These are phyloP conservation scores for Tortrix viridana DNA, from an alignment of 2,888 invertebrate species.

Conservation along the genomic window DNA sequence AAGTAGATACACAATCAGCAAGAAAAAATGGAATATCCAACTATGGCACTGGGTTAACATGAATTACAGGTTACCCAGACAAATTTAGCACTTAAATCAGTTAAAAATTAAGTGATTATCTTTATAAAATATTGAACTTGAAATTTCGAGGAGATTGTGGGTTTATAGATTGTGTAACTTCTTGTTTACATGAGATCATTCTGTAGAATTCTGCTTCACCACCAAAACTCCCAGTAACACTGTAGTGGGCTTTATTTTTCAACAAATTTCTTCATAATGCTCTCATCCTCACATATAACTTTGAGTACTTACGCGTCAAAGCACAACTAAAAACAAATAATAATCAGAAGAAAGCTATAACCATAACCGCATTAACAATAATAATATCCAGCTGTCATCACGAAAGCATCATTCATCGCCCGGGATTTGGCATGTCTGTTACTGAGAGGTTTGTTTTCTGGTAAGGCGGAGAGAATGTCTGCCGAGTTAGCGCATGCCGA, in stretches of 20 bases:
- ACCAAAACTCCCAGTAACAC: constrained; percentile 21
- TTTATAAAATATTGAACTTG: too few relatives aligned
- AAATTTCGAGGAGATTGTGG: too few relatives aligned
- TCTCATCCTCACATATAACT: neutral
- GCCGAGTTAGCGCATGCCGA: constrained; percentile 81
- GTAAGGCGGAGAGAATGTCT: constrained; percentile 81
- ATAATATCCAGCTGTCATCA: constrained; percentile 21
- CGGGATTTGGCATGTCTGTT: constrained; percentile 52
- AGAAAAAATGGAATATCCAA: too few relatives aligned
- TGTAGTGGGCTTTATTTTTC: constrained; percentile 11
- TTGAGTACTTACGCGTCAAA: neutral
- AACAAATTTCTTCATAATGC: constrained; percentile 10
- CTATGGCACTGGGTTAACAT: too few relatives aligned
- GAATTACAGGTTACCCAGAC: too few relatives aligned
- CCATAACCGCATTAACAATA: constrained; percentile 18
- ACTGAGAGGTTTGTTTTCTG: constrained; percentile 81
- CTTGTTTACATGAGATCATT: too few relatives aligned
- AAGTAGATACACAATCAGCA: too few relatives aligned
- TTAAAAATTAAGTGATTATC: too few relatives aligned
- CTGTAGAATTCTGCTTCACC: constrained; percentile 4
- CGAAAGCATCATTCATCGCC: constrained; percentile 58
- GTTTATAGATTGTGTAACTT: too few relatives aligned
- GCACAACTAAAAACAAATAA: constrained; percentile 9
- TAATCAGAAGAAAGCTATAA: constrained; percentile 12
- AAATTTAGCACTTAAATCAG: too few relatives aligned